These are phyloP conservation scores for Pedetes capensis DNA, from an alignment of 2,113 vertebrate species.

Conservation along the genomic window DNA sequence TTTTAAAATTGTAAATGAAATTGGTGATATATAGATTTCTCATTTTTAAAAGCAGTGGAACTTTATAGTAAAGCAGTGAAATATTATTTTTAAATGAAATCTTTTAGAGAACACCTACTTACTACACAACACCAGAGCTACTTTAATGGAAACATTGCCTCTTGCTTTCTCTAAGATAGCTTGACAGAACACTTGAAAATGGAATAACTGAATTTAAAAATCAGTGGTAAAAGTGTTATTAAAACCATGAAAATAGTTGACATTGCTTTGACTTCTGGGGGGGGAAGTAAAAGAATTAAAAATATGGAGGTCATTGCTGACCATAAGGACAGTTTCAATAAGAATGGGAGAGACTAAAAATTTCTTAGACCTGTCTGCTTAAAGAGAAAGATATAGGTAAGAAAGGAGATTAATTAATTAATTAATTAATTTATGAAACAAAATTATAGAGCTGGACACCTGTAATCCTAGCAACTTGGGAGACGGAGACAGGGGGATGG, in stretches of 20 bases:
- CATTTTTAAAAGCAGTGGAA: slow-evolving; percentile 3
- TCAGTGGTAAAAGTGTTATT: neutral
- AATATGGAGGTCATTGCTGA: neutral
- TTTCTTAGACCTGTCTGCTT: neutral
- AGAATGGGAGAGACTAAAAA: neutral
- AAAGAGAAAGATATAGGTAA: neutral
- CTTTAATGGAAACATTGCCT: neutral
- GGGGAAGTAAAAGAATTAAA: neutral
- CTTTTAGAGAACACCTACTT: neutral
- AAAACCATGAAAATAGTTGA: neutral
- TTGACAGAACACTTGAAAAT: neutral
- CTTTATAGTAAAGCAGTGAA: neutral
- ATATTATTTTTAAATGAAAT: slow-evolving; percentile 28
- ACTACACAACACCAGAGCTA: neutral
- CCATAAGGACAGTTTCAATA: neutral
- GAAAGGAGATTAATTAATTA: neutral
- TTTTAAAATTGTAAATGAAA: slow-evolving; percentile 21
- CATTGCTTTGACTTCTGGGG: neutral
- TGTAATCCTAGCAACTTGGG: no score
- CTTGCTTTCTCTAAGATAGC: neutral
- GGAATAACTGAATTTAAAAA: neutral
- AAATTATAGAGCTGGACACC: no score
- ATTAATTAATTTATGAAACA: no score
- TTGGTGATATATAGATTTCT: neutral
- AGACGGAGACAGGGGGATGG: no score